Evolutionary conservation across 2,113 vertebrate species (phyloP).

Genomic region (Psephotus haematonotus): DNA sequence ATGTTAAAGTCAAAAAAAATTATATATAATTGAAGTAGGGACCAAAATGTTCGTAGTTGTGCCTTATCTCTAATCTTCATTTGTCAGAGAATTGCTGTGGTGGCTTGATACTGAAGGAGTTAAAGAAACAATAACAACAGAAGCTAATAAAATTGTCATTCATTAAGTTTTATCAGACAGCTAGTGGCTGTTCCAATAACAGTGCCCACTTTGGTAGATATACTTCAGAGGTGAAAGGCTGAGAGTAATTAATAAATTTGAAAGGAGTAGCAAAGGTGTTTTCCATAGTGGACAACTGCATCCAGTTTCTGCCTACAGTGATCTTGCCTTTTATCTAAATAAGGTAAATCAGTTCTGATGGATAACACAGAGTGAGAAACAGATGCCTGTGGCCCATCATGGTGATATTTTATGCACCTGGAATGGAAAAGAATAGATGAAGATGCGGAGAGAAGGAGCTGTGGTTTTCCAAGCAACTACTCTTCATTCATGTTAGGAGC

Average conservation of each 20-base stretch:
- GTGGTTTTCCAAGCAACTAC: background rate
- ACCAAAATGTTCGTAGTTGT: background rate
- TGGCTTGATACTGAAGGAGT: background rate
- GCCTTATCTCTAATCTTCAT: background rate
- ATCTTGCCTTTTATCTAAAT: background rate
- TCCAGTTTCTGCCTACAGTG: background rate
- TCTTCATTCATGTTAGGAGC: background rate
- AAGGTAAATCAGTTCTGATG: background rate
- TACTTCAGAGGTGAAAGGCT: background rate
- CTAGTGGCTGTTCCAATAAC: background rate
- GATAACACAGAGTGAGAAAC: background rate
- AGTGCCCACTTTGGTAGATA: background rate
- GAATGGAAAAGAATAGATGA: background rate
- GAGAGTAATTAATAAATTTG: background rate
- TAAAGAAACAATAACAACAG: constrained; percentile 11
- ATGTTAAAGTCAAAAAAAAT: background rate
- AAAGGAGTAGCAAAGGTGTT: background rate
- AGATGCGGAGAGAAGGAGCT: background rate
- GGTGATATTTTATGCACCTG: background rate
- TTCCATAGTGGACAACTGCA: background rate
- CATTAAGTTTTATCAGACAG: background rate
- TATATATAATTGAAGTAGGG: background rate
- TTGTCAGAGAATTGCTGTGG: background rate
- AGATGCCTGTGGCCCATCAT: background rate
- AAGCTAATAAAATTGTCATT: constrained; percentile 14